Conservation (phyloP, 2,797 vertebrate species). For the Tapera naevia region DNA sequence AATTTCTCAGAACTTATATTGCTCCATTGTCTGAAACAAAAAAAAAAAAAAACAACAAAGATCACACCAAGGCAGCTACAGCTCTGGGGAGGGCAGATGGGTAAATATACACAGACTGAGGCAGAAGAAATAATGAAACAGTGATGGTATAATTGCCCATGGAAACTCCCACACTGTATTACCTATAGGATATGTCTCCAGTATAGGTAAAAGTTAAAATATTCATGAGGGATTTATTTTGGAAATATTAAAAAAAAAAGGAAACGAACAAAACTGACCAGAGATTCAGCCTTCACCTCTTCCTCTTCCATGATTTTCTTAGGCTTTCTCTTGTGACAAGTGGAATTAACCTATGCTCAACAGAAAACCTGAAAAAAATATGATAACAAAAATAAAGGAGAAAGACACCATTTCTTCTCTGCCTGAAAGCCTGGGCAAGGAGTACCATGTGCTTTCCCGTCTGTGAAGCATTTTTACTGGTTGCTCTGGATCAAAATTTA, state of each 20-base stretch:
- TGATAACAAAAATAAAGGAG: background rate
- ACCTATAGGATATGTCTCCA: background rate
- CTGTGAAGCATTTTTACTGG: constrained; percentile 7
- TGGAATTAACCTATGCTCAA: background rate
- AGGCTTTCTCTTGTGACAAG: background rate
- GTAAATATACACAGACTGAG: background rate
- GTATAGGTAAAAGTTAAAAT: background rate
- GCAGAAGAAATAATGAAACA: background rate
- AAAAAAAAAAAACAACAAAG: background rate
- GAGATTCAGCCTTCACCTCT: background rate
- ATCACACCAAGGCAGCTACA: background rate
- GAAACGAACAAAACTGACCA: background rate
- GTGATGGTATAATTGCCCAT: background rate
- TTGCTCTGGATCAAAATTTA: background rate
- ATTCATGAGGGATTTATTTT: background rate
- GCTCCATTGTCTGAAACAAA: background rate
- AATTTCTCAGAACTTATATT: background rate
- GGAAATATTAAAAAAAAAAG: background rate
- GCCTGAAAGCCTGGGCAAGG: background rate
- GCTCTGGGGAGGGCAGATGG: background rate
- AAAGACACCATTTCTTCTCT: background rate
- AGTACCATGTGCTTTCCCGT: background rate
- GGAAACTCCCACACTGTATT: background rate
- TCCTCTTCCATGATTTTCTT: background rate
- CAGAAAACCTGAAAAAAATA: background rate